Conservation (phyloP, 2,113 vertebrate genomes). For the Pica pica region DNA sequence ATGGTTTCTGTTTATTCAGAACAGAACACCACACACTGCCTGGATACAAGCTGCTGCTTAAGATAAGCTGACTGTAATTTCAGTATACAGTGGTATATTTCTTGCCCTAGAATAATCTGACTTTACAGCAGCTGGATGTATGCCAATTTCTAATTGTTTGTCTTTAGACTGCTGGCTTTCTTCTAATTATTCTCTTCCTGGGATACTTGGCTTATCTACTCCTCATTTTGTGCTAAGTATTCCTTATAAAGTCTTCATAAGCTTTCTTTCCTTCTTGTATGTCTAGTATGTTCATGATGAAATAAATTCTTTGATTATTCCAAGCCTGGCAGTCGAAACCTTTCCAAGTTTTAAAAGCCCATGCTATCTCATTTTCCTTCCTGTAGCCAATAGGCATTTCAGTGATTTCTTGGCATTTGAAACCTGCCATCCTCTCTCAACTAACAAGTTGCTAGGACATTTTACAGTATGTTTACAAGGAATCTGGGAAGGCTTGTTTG, state of each 20-base stretch:
- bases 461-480: neutral
- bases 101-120: conserved; percentile 50
- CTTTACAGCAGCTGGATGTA: conserved; percentile 50
- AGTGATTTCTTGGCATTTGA: neutral
- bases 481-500: neutral
- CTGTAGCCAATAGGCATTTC: neutral
- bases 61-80: conserved; percentile 67
- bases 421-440: neutral
- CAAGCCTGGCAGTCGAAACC: neutral
- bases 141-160: conserved; percentile 60
- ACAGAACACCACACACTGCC: conserved; percentile 7
- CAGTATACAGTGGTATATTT: conserved; percentile 43
- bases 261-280: neutral
- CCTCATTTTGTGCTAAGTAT: conserved; percentile 42
- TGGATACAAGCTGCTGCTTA: conserved; percentile 61
- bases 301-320: conserved; percentile 33
- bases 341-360: conserved; percentile 15
- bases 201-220: conserved; percentile 46
- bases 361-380: neutral
- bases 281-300: neutral
- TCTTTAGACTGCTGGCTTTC: conserved; percentile 55
- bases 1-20: neutral
- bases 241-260: conserved; percentile 48
- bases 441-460: neutral
- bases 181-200: conserved; percentile 69